These are phyloP conservation scores for Hedya salicella DNA, from an alignment of 2,888 invertebrate species.

Conservation along the genomic window DNA sequence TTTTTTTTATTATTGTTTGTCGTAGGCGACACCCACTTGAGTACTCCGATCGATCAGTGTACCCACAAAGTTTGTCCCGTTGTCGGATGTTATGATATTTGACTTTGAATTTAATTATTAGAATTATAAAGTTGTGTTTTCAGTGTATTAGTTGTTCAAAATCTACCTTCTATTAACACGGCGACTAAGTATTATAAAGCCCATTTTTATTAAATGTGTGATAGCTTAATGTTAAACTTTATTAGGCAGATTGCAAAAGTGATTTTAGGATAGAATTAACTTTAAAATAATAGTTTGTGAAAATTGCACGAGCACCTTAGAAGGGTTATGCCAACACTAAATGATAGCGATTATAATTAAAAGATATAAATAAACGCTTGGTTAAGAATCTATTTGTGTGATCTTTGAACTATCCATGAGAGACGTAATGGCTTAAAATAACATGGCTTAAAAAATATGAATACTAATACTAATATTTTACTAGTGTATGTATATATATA, in stretches of 20 bases:
- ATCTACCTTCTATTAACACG: background rate
- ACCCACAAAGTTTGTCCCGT: background rate
- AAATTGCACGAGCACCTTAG: conserved; percentile 5
- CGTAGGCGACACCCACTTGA: conserved; percentile 35
- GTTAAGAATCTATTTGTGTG: background rate
- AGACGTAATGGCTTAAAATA: too few relatives aligned
- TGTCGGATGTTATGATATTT: background rate
- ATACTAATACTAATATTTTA: too few relatives aligned
- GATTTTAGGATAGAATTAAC: background rate
- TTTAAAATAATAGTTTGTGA: background rate
- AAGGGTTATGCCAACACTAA: conserved; percentile 13
- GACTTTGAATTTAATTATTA: background rate
- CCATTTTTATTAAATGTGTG: background rate
- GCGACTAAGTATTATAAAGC: background rate
- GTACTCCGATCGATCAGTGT: background rate
- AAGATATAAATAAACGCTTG: background rate
- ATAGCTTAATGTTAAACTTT: background rate
- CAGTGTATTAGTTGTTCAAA: background rate
- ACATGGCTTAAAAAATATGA: too few relatives aligned
- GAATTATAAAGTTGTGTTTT: background rate
- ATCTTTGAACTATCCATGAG: background rate
- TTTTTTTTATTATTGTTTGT: conserved; percentile 35
- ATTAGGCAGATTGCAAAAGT: background rate
- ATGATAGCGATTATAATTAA: conserved; percentile 2
- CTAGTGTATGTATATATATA: too few relatives aligned